Conservation (phyloP, 2,797 vertebrate species). For the Cossypha niveicapilla region DNA sequence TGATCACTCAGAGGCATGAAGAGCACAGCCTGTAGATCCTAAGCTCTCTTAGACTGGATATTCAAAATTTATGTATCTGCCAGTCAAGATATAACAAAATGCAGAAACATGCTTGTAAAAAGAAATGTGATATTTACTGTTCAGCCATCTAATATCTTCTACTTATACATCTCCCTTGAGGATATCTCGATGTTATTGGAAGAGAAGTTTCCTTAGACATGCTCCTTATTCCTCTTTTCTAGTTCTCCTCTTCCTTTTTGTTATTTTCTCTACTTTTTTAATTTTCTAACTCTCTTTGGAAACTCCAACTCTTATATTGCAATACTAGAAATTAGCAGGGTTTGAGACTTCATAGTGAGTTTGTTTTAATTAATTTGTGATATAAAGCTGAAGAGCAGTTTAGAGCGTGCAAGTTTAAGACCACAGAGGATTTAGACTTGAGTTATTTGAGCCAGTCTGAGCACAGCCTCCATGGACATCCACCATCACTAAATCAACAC, state of each 20-base stretch:
- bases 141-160: conserved; percentile 58
- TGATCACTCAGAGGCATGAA: not conserved
- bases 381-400: not conserved
- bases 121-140: conserved; percentile 58
- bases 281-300: not conserved
- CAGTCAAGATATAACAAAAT: conserved; percentile 50
- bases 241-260: not conserved
- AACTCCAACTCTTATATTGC: not conserved
- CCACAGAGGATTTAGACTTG: not conserved
- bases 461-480: not conserved
- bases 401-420: not conserved
- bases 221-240: not conserved
- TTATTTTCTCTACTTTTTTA: not conserved
- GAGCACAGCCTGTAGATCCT: not conserved
- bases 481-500: not conserved
- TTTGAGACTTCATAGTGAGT: not conserved
- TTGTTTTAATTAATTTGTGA: not conserved
- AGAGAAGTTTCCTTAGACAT: not conserved
- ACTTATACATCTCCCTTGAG: conserved; percentile 36
- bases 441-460: not conserved
- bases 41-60: not conserved
- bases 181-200: not conserved
- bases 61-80: conserved; percentile 40
- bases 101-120: conserved; percentile 60
- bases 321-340: not conserved